Evolutionary conservation across 1,140 invertebrate species (phyloP).

Genomic region (Zaprionus tsacasi): DNA sequence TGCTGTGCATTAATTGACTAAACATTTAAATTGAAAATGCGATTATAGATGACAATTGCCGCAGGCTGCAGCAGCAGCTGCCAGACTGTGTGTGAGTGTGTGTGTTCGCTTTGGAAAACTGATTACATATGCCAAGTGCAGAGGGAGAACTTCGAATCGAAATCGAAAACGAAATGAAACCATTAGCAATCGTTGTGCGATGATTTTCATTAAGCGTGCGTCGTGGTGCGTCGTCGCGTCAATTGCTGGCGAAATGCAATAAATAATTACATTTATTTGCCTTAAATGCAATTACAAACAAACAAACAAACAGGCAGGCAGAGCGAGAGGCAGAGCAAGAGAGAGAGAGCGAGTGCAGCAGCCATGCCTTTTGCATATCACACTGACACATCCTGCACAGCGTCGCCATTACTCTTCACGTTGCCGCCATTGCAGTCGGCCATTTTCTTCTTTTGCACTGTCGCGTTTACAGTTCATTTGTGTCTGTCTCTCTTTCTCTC

Average conservation of each 20-base stretch:
- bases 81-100: not conserved
- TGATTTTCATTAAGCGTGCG: slow-evolving; percentile 42
- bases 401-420: not conserved
- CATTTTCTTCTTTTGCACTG: slow-evolving; percentile 30
- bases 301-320: slow-evolving; percentile 51
- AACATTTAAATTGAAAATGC: slow-evolving; percentile 78
- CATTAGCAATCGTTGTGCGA: slow-evolving; percentile 26
- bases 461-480: slow-evolving; percentile 72
- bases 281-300: slow-evolving; percentile 75
- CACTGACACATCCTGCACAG: slow-evolving; percentile 12
- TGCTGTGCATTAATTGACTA: slow-evolving; percentile 67
- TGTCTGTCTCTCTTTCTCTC: slow-evolving; percentile 16
- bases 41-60: slow-evolving; percentile 66
- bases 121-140: slow-evolving; percentile 62
- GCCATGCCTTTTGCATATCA: slow-evolving; percentile 56
- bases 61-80: not conserved
- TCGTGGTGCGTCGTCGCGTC: slow-evolving; percentile 7
- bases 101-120: slow-evolving; percentile 47
- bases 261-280: slow-evolving; percentile 81
- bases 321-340: not conserved
- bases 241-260: slow-evolving; percentile 68
- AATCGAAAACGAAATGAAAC: slow-evolving; percentile 7
- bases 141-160: slow-evolving; percentile 26
- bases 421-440: slow-evolving; percentile 30
- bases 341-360: not conserved